Base-by-base conservation (phyloP, 2,113 vertebrate species). In the Tapirus terrestris region DNA sequence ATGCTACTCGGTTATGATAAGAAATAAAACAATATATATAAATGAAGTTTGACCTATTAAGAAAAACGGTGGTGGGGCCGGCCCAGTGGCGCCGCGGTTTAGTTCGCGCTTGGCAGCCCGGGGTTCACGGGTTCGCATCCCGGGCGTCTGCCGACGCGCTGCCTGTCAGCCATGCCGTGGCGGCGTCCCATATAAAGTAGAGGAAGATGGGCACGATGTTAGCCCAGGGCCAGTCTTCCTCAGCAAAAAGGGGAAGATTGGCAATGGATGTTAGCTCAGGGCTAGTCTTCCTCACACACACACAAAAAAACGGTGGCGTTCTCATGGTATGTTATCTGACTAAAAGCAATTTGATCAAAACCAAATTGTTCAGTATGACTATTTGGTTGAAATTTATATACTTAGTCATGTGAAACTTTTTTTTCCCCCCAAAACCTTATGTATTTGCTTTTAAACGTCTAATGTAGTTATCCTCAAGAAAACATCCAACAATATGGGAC, bases 401-500 rank as follows among this genome's bases (percentile, higher is more conserved):
- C 4, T 88, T 18, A 67, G 6, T 96, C 56, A 67, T 36, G 36
- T 92, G 61, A 89, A 3, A 92, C 45, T 70, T 91, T 25, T 77
- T 65, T n/a, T 43, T 61, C 67, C 13, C n/a, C n/a, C n/a, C 27
- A 20, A 73, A 33, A 73, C 14, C 25, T 61, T 91, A 76, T 16
- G 27, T 85, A 90, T 48, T 86, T 96, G 36, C 27, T 92, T 96
- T 87, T 89, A 95, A 93, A 90, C 31, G 72, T 93, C 80, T 73
- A 94, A 83, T 25, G 14, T 21, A 58, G 84, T 87, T 92, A 94
- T 77, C 39, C 79, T 90, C 14, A 67, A 65, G 82, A 97, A 96
- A 90, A 92, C 72, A 97, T 92, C 80, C 90, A 98, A 97, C 80
- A 96, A 92, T 92, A 84, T 88, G 76, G 84, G 76, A 95, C 84